Base-by-base conservation (phyloP, 2,113 vertebrate species). In the Lepidothrix coronata region DNA sequence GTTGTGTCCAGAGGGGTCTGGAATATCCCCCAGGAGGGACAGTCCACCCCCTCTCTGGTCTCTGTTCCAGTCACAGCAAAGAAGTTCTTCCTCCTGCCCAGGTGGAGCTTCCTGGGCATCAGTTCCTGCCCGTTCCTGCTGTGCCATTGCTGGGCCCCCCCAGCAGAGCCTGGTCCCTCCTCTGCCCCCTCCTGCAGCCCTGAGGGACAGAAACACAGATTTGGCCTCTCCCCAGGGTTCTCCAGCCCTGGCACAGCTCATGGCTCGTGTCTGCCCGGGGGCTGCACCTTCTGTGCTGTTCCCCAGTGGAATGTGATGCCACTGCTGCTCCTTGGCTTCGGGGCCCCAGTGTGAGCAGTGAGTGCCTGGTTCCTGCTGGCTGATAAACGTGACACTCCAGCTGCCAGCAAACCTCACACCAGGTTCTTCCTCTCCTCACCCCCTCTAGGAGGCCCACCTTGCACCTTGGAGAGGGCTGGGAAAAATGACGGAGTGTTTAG, bases 241-340 rank as follows among this genome's bases (percentile, higher is more conserved):
- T 65, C 12, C 39, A 20, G 1, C 0, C 2, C 55, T 70, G 35
- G 21, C 28, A 10, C 11, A 31, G n/a, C 0, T 0, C 44, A 12
- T 33, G 25, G 21, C 59, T 85, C 4, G 27, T 19, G 44, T 35
- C 81, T 44, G 48, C 18, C 61, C 1, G 1, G 66, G n/a, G 66
- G 21, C 11, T 62, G 75, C 33, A 55, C 59, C 70, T 57, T 21
- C 19, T n/a, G 54, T 46, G 46, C 39, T 41, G 57, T 1, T 4
- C 13, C 14, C 0, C 22, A 23, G 28, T 11, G 65, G 48, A 25
- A 57, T 14, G 48, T 4, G 39, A 41, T 24, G 66, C 24, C 6
- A 2, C 27, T 20, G 12, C 74, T 63, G 31, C 55, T 21, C 55
- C 31, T 21, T 33, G 20, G 54, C 55, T 21, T 21, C 6, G 12